These are phyloP conservation scores for Distichodus sexfasciatus DNA, from an alignment of 2,797 vertebrate species.

Conservation along the genomic window DNA sequence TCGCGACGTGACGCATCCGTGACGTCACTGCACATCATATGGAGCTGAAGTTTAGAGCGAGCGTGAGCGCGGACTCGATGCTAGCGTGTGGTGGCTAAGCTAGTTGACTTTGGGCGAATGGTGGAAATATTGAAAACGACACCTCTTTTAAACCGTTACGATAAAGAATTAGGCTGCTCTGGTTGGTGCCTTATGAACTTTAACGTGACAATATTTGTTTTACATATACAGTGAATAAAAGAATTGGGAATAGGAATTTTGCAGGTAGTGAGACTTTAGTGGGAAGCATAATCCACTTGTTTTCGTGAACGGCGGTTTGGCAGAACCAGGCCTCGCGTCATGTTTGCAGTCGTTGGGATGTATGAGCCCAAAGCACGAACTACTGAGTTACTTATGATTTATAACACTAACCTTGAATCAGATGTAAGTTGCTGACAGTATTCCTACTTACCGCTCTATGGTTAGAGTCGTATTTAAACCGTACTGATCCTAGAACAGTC, in stretches of 20 bases:
- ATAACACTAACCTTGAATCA: conserved; percentile 40
- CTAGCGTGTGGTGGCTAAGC: too few relatives aligned
- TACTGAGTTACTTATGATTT: not conserved
- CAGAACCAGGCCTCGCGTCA: conserved; percentile 43
- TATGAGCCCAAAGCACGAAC: conserved; percentile 6
- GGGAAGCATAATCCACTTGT: conserved; percentile 39
- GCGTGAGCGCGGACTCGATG: not conserved
- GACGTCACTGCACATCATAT: too few relatives aligned
- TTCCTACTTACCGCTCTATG: conserved; percentile 70
- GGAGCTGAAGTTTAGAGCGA: not conserved
- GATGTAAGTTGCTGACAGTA: conserved; percentile 59
- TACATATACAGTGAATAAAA: too few relatives aligned
- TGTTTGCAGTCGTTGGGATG: conserved; percentile 48
- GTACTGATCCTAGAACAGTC: conserved; percentile 83
- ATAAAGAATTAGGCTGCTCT: too few relatives aligned
- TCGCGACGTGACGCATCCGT: not conserved
- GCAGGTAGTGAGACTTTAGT: conserved; percentile 30
- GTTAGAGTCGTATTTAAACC: conserved; percentile 50
- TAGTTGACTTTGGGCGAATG: not conserved
- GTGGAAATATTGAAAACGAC: not conserved
- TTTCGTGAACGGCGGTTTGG: conserved; percentile 32
- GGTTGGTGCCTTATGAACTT: too few relatives aligned
- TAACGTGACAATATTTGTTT: too few relatives aligned
- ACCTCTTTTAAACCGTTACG: not conserved
- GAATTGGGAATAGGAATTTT: too few relatives aligned